A percentile compares a stretch with the other conserved stretches of the same genome.
Conservation (phyloP, 2,888 invertebrate genomes). For the Siphlonurus alternatus region DNA sequence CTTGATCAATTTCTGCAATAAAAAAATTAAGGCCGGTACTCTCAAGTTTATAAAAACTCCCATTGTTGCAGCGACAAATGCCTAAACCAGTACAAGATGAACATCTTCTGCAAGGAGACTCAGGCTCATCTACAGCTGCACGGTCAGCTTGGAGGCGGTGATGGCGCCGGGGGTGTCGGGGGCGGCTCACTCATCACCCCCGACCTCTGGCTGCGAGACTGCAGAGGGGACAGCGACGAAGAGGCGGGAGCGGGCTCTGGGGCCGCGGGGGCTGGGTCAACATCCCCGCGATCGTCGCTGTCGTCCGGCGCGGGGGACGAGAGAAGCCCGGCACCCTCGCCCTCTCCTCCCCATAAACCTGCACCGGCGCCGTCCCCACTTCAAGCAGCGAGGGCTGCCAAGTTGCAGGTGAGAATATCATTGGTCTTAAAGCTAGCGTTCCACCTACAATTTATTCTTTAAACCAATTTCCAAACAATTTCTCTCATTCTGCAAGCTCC, state of each 20-base stretch:
- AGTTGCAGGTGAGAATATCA: neutral
- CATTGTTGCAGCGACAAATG: slow-evolving; percentile 85
- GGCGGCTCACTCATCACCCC: slow-evolving; percentile 54
- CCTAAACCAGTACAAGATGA: slow-evolving; percentile 92
- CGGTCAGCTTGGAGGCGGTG: slow-evolving; percentile 10
- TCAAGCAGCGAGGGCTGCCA: slow-evolving; percentile 24
- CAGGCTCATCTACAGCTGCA: slow-evolving; percentile 63
- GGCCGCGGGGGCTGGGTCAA: slow-evolving; percentile 10
- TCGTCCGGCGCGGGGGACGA: slow-evolving; percentile 27
- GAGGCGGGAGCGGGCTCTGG: slow-evolving; percentile 5
- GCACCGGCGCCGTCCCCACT: slow-evolving; percentile 23
- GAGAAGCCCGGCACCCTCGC: slow-evolving; percentile 35
- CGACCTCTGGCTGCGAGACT: slow-evolving; percentile 76
- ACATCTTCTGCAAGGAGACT: slow-evolving; percentile 86
- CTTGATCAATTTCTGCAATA: too few relatives aligned
- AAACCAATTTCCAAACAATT: too few relatives aligned
- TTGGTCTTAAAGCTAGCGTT: neutral
- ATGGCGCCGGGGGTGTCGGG: slow-evolving; percentile 11
- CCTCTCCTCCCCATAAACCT: slow-evolving; percentile 24
- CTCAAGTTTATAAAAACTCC: too few relatives aligned
- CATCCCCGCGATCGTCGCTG: slow-evolving; percentile 14
- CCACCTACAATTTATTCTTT: too few relatives aligned
- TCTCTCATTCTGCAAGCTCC: too few relatives aligned
- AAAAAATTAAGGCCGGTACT: too few relatives aligned
- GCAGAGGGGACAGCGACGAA: slow-evolving; percentile 40